These are phyloP conservation scores for Scaptomyza caliginosa DNA, from an alignment of 2,888 invertebrate genomes.

Conservation along the genomic window DNA sequence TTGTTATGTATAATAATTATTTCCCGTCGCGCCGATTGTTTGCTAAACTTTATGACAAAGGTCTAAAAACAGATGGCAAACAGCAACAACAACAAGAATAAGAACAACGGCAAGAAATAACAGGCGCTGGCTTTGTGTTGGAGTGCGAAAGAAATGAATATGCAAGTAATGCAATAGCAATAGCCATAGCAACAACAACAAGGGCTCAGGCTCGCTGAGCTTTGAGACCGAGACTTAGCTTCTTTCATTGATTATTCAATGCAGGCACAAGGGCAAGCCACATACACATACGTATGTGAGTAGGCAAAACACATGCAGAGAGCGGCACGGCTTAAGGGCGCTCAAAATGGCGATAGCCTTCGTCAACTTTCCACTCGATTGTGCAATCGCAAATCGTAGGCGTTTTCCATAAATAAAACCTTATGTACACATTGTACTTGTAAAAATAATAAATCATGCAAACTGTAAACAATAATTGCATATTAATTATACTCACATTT, in stretches of 20 bases:
- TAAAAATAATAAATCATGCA: constrained; percentile 44
- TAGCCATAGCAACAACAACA: constrained; percentile 14
- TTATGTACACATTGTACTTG: constrained; percentile 4
- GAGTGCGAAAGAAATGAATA: constrained; percentile 46
- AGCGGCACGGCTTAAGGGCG: constrained; percentile 46
- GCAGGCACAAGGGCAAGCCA: constrained; percentile 53
- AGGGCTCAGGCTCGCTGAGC: constrained; percentile 25
- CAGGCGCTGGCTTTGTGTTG: constrained; percentile 19
- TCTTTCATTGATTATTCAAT: constrained; percentile 64
- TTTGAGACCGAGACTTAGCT: constrained; percentile 43
- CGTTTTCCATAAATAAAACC: constrained; percentile 63
- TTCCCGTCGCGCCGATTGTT: constrained; percentile 55
- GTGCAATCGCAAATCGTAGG: constrained; percentile 69
- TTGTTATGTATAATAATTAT: constrained; percentile 21
- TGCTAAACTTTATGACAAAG: constrained; percentile 77
- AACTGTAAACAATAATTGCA: constrained; percentile 69
- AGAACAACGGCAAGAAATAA: constrained; percentile 14
- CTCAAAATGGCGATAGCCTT: constrained; percentile 59
- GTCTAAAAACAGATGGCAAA: constrained; percentile 65
- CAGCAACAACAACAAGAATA: constrained; percentile 24
- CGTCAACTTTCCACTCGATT: constrained; percentile 59
- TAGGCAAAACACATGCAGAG: background rate
- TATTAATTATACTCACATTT: constrained; percentile 69
- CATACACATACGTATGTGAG: background rate
- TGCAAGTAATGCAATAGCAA: constrained; percentile 44